Evolutionary conservation across 2,113 vertebrate species (phyloP), one percentile per base, ranked within the genome.

Genomic region (Andinoacara biseriatus): DNA sequence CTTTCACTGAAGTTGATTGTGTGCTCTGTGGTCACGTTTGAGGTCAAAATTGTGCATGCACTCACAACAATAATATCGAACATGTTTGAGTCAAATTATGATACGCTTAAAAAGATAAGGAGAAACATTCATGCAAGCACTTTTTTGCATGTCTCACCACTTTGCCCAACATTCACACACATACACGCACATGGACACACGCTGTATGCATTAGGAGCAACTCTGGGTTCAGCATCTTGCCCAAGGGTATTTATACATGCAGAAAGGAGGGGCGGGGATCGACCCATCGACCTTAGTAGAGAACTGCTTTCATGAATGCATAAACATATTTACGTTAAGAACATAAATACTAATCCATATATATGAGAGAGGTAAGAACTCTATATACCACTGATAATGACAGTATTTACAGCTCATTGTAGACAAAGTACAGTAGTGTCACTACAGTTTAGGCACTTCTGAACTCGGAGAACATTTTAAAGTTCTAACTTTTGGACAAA

Each of bases 301-400:
- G 17, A 38, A 67, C 14, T 2, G 6, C 15, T 52, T 52, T 52
- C 46, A 46, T 26, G 2, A 74, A 77, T 65, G 31, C 61, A 46
- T 15, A 65, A 58, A 74, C 2, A 8, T 56, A 49, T 38, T 22
- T 22, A 54, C 26, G 56, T 59, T 15, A 81, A 38, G 22, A 74
- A 9, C 58, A 58, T 5, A 76, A 81, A 81, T 46, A 58, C 61
- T 58, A 26, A 79, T 79, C 26, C 20, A 74, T 22, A 57, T 82
- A 14, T 76, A 29, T 81, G 33, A 83, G 13, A 63, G 58, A 56
- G 54, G 11, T 54, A 75, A 61, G 76, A 35, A 31, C 13, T 65
- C 15, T 31, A 31, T 74, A 22, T 58, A 58, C 35, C 26, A 61
- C 59, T 61, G 26, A 74, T 79, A 59, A 75, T 8, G 6, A 76